phyloP scores from a whole-genome alignment of 2,113 vertebrate genomes.

The Solenodon paradoxus region DNA sequence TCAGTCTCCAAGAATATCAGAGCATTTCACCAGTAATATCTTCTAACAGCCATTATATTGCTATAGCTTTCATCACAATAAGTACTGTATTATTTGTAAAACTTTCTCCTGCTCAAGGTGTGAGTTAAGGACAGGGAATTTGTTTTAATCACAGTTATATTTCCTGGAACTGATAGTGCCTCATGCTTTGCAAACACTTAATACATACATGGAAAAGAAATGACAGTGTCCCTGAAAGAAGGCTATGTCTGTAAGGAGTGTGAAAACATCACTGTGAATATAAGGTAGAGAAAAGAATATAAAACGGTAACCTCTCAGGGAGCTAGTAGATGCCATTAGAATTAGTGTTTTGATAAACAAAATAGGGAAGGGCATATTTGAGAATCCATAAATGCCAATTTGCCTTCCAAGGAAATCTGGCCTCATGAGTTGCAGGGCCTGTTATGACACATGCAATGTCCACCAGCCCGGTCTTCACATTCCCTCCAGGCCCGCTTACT shows the following conservation, averaged over 20 bases:
- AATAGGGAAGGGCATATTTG: not conserved
- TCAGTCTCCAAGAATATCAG: conserved; percentile 30
- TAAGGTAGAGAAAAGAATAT: conserved; percentile 39
- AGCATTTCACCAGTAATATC: conserved; percentile 24
- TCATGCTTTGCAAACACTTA: not conserved
- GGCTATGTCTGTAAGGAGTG: not conserved
- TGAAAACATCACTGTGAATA: conserved; percentile 1
- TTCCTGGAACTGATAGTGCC: not conserved
- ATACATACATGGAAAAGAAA: conserved; percentile 21
- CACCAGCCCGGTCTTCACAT: not conserved
- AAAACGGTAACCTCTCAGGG: not conserved
- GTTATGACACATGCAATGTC: not conserved
- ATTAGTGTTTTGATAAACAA: not conserved
- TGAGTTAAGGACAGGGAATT: not conserved
- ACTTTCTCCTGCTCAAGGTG: not conserved
- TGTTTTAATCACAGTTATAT: not conserved
- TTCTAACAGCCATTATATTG: not conserved
- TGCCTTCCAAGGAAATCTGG: not conserved
- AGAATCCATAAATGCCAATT: not conserved
- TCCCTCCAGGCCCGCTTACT: not conserved
- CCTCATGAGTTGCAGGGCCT: not conserved
- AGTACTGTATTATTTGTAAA: conserved; percentile 21
- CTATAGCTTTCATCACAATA: not conserved
- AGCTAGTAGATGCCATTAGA: not conserved
- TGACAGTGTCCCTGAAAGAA: not conserved